These are phyloP conservation scores for Danio jaintianensis DNA, from an alignment of 2,797 vertebrate genomes.

Conservation along the genomic window DNA sequence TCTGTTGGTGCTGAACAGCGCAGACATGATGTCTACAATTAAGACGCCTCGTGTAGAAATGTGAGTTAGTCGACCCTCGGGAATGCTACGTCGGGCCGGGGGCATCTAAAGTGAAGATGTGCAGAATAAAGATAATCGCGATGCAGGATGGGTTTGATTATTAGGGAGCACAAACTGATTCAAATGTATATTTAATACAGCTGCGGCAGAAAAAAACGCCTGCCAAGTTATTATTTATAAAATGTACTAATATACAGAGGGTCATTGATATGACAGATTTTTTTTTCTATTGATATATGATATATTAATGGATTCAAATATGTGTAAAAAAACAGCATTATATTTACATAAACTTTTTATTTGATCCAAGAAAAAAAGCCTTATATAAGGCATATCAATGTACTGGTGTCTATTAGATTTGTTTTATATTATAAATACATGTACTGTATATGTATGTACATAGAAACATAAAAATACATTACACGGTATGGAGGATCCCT, in stretches of 20 bases:
- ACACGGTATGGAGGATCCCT: not conserved
- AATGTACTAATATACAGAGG: not conserved
- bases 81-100: conserved; percentile 15
- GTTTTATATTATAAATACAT: not conserved
- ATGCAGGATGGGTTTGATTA: conserved; percentile 8
- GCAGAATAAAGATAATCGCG: conserved; percentile 16
- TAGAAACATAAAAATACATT: no score
- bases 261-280: no score
- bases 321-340: no score
- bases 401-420: no score
- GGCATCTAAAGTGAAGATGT: not conserved
- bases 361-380: no score
- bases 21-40: conserved; percentile 27
- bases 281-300: no score
- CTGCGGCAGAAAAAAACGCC: not conserved
- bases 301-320: no score
- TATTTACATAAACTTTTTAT: no score
- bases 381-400: no score
- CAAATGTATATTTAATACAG: not conserved
- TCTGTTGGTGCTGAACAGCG: conserved; percentile 11
- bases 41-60: conserved; percentile 20
- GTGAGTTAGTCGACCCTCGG: conserved; percentile 19
- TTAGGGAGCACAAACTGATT: not conserved
- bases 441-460: not conserved
- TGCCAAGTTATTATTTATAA: not conserved